These are phyloP conservation scores for Cyprinella venusta DNA, from an alignment of 2,797 vertebrate species.

Conservation along the genomic window DNA sequence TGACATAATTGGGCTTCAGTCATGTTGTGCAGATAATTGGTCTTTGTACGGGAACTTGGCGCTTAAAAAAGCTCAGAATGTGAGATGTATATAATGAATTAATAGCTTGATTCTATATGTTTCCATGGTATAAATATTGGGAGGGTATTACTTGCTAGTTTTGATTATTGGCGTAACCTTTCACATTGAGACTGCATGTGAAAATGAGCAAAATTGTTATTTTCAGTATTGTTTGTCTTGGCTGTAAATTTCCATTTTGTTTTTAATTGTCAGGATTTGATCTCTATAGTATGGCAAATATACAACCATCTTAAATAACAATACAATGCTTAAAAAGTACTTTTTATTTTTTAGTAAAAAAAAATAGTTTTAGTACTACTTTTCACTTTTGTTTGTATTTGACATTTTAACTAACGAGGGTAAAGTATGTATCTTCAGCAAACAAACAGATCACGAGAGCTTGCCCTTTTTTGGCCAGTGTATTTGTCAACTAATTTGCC, in stretches of 20 bases:
- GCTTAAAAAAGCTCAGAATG: no score
- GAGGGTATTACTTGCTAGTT: no score
- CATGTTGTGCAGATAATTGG: not conserved
- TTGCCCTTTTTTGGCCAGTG: constrained; percentile 42
- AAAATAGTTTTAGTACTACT: no score
- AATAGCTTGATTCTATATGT: no score
- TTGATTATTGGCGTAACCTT: no score
- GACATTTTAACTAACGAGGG: not conserved
- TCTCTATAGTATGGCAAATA: not conserved
- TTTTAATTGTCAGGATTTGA: no score
- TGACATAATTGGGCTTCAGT: not conserved
- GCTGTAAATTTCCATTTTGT: not conserved
- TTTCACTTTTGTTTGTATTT: not conserved
- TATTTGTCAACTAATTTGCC: constrained; percentile 50
- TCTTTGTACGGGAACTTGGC: not conserved
- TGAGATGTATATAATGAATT: no score
- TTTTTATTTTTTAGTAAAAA: no score
- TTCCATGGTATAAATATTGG: no score
- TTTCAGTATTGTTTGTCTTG: not conserved
- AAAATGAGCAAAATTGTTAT: no score
- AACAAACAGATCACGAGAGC: constrained; percentile 19
- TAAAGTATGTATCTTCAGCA: not conserved
- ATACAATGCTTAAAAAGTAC: no score
- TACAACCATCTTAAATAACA: not conserved
- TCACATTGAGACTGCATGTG: no score